phyloP scores from a whole-genome alignment of 1,140 invertebrate species.

The Chlorops oryzae region DNA sequence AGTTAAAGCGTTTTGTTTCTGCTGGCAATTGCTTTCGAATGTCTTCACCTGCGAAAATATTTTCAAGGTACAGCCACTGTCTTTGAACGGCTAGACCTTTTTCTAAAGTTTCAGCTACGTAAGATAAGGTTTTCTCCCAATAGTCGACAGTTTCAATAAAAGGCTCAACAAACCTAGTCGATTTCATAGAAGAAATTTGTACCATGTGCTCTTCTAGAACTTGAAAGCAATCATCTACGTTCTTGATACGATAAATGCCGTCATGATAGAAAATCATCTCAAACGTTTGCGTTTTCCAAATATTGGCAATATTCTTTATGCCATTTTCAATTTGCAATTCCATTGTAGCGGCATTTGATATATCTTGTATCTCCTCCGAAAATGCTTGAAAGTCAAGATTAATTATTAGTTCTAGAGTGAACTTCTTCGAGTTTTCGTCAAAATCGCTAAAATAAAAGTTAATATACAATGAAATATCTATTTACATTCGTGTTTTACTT shows the following conservation, averaged over 20 bases:
- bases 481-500: conserved; percentile 19
- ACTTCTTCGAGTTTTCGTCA: conserved; percentile 67
- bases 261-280: conserved; percentile 67
- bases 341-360: conserved; percentile 77
- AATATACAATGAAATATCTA: background rate
- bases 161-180: conserved; percentile 77
- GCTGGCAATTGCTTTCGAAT: conserved; percentile 75
- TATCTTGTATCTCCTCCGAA: conserved; percentile 71
- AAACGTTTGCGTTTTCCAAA: conserved; percentile 65
- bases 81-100: conserved; percentile 68
- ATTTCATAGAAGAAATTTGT: conserved; percentile 74
- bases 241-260: conserved; percentile 58
- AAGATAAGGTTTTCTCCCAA: conserved; percentile 75
- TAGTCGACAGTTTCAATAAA: conserved; percentile 72
- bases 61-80: conserved; percentile 76
- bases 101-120: conserved; percentile 72
- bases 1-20: conserved; percentile 69
- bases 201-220: conserved; percentile 68
- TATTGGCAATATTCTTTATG: conserved; percentile 60
- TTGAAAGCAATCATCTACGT: conserved; percentile 66
- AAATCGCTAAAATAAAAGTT: conserved; percentile 53
- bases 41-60: conserved; percentile 78
- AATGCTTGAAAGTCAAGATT: conserved; percentile 71
- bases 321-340: conserved; percentile 77
- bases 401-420: conserved; percentile 73